phyloP scores from a whole-genome alignment of 2,113 vertebrate species.

The Brienomyrus brachyistius region DNA sequence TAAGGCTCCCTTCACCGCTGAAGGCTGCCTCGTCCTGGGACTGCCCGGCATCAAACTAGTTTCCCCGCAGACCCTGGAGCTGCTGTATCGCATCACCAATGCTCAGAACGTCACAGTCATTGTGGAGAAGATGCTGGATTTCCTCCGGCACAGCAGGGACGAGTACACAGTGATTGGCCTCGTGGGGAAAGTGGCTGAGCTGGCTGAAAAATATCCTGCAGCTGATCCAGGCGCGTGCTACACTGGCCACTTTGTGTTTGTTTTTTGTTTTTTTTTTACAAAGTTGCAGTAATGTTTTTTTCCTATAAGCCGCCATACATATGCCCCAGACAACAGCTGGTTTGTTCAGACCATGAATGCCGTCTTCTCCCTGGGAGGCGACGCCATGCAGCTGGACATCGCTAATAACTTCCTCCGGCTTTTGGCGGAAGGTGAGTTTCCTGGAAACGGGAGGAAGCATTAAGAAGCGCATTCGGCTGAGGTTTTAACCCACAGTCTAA shows the following conservation, averaged over 20 bases:
- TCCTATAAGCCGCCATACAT: conserved; percentile 70
- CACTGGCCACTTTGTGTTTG: neutral
- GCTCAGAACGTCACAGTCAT: conserved; percentile 85
- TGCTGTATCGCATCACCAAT: conserved; percentile 95
- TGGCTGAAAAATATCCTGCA: conserved; percentile 97
- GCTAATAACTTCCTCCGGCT: conserved; percentile 83
- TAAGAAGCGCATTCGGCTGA: neutral
- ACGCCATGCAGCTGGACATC: conserved; percentile 80
- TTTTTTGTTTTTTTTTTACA: neutral
- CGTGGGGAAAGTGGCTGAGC: conserved; percentile 84
- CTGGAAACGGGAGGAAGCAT: neutral
- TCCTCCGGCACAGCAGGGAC: conserved; percentile 74
- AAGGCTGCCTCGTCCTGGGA: neutral
- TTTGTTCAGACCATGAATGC: conserved; percentile 94
- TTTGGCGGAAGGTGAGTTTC: conserved; percentile 75
- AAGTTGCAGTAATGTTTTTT: conserved; percentile 20
- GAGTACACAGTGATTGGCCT: conserved; percentile 80
- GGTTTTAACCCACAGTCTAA: neutral
- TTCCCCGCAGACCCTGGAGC: conserved; percentile 78
- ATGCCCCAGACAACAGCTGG: conserved; percentile 88
- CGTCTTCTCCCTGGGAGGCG: conserved; percentile 84
- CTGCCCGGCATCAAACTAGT: neutral
- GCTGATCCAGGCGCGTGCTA: neutral
- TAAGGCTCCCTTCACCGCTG: neutral
- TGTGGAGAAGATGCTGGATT: conserved; percentile 91